A percentile compares a stretch with the other conserved stretches of the same genome.
Evolutionary conservation across 2,113 vertebrate species (phyloP).

Genomic region (Ceyx melanurus): DNA sequence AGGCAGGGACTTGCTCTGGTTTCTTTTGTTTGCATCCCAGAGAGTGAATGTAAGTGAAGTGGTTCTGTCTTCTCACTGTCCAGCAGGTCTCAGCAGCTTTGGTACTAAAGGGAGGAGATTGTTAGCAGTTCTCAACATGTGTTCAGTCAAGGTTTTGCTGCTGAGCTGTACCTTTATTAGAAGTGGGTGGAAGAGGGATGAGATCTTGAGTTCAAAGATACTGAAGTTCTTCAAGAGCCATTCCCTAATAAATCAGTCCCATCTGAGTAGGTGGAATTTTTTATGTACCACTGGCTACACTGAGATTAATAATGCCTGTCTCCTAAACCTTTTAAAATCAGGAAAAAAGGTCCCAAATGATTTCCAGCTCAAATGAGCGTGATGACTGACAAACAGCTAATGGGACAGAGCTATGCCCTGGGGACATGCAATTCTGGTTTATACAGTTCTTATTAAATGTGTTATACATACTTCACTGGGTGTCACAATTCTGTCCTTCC

Average conservation of each 20-base stretch:
- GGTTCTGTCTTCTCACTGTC: neutral
- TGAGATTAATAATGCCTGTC: neutral
- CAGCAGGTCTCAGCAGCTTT: neutral
- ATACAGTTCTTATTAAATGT: neutral
- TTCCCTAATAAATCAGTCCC: neutral
- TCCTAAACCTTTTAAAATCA: neutral
- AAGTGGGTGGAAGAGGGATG: neutral
- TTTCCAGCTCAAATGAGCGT: neutral
- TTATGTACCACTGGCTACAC: neutral
- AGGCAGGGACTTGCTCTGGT: constrained; percentile 11
- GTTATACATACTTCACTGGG: neutral
- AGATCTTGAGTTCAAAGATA: neutral
- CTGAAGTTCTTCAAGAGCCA: neutral
- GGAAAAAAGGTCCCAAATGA: neutral
- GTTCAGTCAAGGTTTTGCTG: neutral
- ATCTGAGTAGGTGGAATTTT: neutral
- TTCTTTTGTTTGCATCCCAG: neutral
- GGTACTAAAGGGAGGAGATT: neutral
- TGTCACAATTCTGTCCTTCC: neutral
- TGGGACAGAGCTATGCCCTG: neutral
- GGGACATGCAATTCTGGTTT: neutral
- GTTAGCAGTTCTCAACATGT: neutral
- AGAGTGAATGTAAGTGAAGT: neutral
- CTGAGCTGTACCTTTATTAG: neutral
- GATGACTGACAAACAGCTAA: constrained; percentile 19